phyloP scores from a whole-genome alignment of 2,888 invertebrate species.

The Acronicta leporina region DNA sequence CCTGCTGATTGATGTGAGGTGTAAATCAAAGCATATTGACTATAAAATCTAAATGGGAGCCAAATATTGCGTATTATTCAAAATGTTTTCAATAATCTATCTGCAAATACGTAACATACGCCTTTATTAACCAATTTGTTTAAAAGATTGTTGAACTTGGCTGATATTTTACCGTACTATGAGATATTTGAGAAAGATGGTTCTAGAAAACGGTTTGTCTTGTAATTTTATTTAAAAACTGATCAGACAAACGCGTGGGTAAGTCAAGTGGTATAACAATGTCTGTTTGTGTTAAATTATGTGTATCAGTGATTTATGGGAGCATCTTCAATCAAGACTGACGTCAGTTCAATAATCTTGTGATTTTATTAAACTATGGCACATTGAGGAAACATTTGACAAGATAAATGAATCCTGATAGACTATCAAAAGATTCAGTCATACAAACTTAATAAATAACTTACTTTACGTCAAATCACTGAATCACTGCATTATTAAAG shows the following conservation, averaged over 20 bases:
- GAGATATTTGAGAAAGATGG: neutral
- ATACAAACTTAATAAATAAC: neutral
- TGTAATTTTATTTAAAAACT: conserved; percentile 13
- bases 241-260: conserved; percentile 20
- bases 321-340: conserved; percentile 17
- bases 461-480: neutral
- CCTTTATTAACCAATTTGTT: neutral
- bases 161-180: conserved; percentile 15
- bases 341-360: conserved; percentile 34
- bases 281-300: conserved; percentile 22
- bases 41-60: conserved; percentile 58
- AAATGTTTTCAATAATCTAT: conserved; percentile 21
- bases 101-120: conserved; percentile 3
- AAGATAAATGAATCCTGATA: conserved; percentile 3
- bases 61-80: conserved; percentile 54
- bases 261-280: conserved; percentile 17
- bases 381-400: conserved; percentile 14
- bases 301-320: conserved; percentile 20
- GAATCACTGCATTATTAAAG: neutral
- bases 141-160: conserved; percentile 39
- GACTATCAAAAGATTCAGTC: neutral
- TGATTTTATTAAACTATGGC: conserved; percentile 22
- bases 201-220: conserved; percentile 25
- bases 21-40: conserved; percentile 63
- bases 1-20: conserved; percentile 56